Evolutionary conservation across 2,797 vertebrate genomes (phyloP), one percentile per base, ranked within the genome.

Genomic region (Sebastes diploproa): DNA sequence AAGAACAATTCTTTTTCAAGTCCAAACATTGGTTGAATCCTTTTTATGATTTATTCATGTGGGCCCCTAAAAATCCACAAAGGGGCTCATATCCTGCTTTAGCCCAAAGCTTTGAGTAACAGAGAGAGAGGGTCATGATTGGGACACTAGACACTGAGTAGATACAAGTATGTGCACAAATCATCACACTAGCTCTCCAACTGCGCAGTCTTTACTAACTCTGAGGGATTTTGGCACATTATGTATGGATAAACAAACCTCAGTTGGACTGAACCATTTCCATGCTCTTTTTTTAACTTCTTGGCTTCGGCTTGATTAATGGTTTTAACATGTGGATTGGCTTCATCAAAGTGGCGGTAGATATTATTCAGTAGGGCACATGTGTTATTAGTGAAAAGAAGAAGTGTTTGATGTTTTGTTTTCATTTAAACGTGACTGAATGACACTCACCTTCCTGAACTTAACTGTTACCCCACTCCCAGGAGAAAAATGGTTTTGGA

Each of bases 11-110:
- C 0, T 22, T 29, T 62, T 20, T 7, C 20, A 72, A 58, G 34
- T 11, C 29, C 6, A 74, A 64, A 66, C 12, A 73, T 63, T 67
- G 34, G 22, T 32, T 20, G 18, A 46, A 77, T 56, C 9, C 3
- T 34, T 58, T 58, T 58, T 9, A 34, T 23, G 62, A 75, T 77
- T 75, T 52, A 65, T 82, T 82, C 42, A 78, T 75, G 62, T 30
- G 30, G 14, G 23, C 11, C 18, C 20, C 10, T 58, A 11, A 32
- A 62, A 71, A 60, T 6, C 25, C 25, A 72, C 18, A 67, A 58
- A 30, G 58, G n/a, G n/a, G 16, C 10, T 67, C 20, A 20, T 18
- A 70, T 59, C 22, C 50, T 77, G 16, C 32, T 67, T 69, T 62
- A 32, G 12, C 50, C 13, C 50, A 68, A 55, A 69, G 68, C 67